These are phyloP conservation scores for Siniperca obscura DNA, from an alignment of 2,797 vertebrate genomes.

Conservation along the genomic window DNA sequence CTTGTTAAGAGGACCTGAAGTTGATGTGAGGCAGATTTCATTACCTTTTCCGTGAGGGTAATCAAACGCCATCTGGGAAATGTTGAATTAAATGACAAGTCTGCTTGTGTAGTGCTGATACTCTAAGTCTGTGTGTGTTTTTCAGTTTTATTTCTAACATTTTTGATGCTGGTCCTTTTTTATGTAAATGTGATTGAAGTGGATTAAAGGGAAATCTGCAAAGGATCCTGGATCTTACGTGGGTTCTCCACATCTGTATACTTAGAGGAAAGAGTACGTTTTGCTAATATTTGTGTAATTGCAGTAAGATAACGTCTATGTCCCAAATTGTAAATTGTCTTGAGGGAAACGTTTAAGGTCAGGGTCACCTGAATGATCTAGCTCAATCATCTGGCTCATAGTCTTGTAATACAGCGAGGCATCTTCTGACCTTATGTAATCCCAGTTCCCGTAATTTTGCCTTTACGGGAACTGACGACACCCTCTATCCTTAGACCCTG, in stretches of 20 bases:
- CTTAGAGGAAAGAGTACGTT: neutral
- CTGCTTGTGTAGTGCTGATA: conserved; percentile 5
- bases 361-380: neutral
- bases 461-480: neutral
- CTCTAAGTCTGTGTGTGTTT: conserved; percentile 10
- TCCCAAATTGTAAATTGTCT: neutral
- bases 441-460: neutral
- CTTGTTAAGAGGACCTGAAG: conserved; percentile 32
- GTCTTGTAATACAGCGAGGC: neutral
- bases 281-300: neutral
- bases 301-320: neutral
- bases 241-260: neutral
- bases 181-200: neutral
- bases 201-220: neutral
- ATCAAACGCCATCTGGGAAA: conserved; percentile 35
- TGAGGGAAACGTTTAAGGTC: neutral
- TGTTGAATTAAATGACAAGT: conserved; percentile 26
- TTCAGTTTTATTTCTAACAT: neutral
- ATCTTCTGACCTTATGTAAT: conserved; percentile 4
- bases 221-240: neutral
- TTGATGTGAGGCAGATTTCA: conserved; percentile 33
- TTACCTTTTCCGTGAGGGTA: conserved; percentile 25
- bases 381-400: neutral
- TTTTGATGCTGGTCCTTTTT: neutral
- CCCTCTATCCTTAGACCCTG: neutral